phyloP scores from a whole-genome alignment of 1,140 invertebrate genomes.

The Drosophila pachea region DNA sequence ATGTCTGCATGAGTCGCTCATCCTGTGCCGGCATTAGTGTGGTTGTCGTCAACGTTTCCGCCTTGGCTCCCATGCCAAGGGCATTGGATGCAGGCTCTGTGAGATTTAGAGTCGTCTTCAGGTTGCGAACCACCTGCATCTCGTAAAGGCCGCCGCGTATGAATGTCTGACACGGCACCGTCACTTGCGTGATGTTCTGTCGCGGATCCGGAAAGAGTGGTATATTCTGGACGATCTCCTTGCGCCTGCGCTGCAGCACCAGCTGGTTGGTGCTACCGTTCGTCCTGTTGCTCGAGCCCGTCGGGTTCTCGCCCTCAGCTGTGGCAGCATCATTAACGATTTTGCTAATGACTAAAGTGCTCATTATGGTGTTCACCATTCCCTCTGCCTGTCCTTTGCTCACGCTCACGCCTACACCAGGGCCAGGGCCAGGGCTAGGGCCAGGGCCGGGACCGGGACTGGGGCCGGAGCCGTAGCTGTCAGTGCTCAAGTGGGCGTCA shows the following conservation, averaged over 20 bases:
- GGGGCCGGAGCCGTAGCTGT: constrained; percentile 15
- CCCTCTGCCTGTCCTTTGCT: constrained; percentile 3
- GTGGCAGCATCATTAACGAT: constrained; percentile 69
- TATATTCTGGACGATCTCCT: constrained; percentile 75
- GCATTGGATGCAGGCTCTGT: constrained; percentile 11
- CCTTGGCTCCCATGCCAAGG: too few species aligned
- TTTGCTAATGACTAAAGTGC: constrained; percentile 79
- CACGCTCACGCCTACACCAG: constrained; percentile 2
- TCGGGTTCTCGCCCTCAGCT: background rate
- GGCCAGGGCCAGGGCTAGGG: constrained; percentile 8
- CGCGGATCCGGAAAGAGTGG: constrained; percentile 72
- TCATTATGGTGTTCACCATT: constrained; percentile 72
- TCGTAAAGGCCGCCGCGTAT: constrained; percentile 70
- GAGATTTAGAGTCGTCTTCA: constrained; percentile 49
- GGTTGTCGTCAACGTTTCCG: constrained; percentile 49
- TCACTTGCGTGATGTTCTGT: constrained; percentile 73
- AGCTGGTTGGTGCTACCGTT: constrained; percentile 22
- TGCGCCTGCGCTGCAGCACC: constrained; percentile 67
- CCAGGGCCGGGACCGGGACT: background rate
- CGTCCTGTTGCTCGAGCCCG: constrained; percentile 21
- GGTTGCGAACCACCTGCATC: constrained; percentile 72
- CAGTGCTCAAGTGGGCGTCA: constrained; percentile 58
- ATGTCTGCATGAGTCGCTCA: constrained; percentile 68
- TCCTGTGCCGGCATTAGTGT: constrained; percentile 67
- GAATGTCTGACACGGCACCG: constrained; percentile 73